Percentiles rank a stretch among this genome's conserved stretches.
Evolutionary conservation across 2,797 vertebrate species (phyloP).

Genomic region (Lacerta agilis): DNA sequence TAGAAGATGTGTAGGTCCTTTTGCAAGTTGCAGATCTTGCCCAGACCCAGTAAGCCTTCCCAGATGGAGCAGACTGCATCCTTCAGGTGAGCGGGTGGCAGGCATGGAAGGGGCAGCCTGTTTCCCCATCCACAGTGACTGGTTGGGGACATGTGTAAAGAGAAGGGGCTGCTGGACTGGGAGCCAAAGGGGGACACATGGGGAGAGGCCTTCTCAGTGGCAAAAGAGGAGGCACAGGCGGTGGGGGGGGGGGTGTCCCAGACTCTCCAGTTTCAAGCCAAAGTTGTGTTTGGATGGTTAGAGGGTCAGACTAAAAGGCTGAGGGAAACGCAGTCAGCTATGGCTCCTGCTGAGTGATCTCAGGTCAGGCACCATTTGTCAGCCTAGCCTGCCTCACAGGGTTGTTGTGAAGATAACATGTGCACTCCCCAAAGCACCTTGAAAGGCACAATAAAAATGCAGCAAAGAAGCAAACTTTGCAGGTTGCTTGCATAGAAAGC

Average conservation of each 20-base stretch:
- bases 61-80: background rate
- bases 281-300: background rate
- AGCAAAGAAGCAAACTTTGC: background rate
- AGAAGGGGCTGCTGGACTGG: background rate
- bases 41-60: background rate
- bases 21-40: background rate
- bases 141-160: too few relatives aligned
- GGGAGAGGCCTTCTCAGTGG: too few relatives aligned
- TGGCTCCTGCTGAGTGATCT: background rate
- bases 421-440: too few relatives aligned
- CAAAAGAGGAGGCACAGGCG: too few relatives aligned
- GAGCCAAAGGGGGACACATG: background rate
- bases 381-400: background rate
- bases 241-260: background rate
- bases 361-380: background rate
- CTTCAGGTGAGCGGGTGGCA: background rate
- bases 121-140: background rate
- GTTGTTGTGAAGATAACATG: too few relatives aligned
- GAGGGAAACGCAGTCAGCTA: background rate
- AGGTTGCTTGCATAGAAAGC: too few relatives aligned
- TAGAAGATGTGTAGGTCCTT: background rate
- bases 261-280: background rate
- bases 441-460: background rate
- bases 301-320: background rate
- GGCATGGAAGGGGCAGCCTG: too few relatives aligned